A percentile compares a stretch with the other conserved stretches of the same genome.
These are phyloP conservation scores for Rhabditoides inermis DNA, from an alignment of 2,888 invertebrate genomes.

Conservation along the genomic window DNA sequence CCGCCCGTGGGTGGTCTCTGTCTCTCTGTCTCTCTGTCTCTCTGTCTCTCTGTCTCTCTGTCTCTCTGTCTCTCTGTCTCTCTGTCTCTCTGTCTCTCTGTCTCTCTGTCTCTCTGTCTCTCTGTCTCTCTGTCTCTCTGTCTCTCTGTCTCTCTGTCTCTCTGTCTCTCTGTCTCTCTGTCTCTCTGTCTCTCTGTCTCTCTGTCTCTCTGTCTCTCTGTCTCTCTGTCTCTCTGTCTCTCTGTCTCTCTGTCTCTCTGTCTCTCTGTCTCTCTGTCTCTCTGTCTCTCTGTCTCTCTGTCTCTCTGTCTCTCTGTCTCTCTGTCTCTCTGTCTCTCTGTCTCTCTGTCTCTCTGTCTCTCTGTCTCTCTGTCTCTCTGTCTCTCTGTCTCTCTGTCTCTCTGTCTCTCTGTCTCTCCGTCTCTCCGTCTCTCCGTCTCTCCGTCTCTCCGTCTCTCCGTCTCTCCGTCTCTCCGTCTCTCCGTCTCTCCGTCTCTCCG, in stretches of 20 bases:
- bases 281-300: slow-evolving; percentile 4
- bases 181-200: too few relatives aligned
- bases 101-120: too few relatives aligned
- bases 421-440: neutral
- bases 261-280: neutral
- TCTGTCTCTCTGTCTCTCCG: neutral
- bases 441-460: neutral
- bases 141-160: too few relatives aligned
- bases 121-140: too few relatives aligned
- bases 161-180: too few relatives aligned
- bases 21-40: too few relatives aligned
- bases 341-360: neutral
- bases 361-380: neutral
- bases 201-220: neutral
- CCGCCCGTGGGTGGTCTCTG: too few relatives aligned
- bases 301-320: neutral
- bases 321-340: neutral
- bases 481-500: slow-evolving; percentile 2
- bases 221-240: neutral
- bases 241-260: neutral
- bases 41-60: too few relatives aligned
- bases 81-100: too few relatives aligned
- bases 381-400: neutral
- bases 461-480: neutral
- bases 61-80: too few relatives aligned